Evolutionary conservation across 2,797 vertebrate genomes (phyloP).

Genomic region (Eupleurogrammus muticus): DNA sequence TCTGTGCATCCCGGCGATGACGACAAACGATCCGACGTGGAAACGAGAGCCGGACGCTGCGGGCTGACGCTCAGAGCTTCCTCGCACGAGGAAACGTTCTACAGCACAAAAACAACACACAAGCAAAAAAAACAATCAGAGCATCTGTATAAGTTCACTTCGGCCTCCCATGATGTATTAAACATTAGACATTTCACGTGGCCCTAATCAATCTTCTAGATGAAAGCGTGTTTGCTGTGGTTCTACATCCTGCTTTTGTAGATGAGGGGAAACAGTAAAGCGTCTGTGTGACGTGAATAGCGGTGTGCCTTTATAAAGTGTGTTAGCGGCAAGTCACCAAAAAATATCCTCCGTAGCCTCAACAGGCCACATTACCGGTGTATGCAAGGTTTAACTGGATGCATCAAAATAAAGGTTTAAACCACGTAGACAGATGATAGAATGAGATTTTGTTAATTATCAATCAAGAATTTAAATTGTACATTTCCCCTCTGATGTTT

Average conservation of each 20-base stretch:
- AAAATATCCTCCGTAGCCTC: too few species aligned
- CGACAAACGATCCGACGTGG: conserved; percentile 28
- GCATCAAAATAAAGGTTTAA: background rate
- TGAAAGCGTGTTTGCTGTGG: background rate
- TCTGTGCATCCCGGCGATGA: conserved; percentile 53
- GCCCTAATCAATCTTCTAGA: background rate
- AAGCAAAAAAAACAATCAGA: background rate
- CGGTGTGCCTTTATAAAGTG: too few species aligned
- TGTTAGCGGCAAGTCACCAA: too few species aligned
- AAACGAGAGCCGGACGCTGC: conserved; percentile 21
- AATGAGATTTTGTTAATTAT: too few species aligned
- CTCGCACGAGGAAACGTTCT: conserved; percentile 56
- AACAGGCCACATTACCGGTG: too few species aligned
- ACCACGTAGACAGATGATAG: too few species aligned
- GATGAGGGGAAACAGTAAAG: too few species aligned
- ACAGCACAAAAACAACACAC: conserved; percentile 21
- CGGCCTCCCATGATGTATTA: background rate
- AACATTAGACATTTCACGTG: too few species aligned
- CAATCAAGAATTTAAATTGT: background rate
- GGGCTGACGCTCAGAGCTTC: conserved; percentile 31
- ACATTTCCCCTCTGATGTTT: too few species aligned
- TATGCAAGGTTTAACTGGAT: background rate
- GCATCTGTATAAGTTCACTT: background rate
- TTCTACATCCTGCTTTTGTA: background rate
- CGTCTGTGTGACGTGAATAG: too few species aligned